phyloP scores from a whole-genome alignment of 2,797 vertebrate species.

The Limnodromus scolopaceus region DNA sequence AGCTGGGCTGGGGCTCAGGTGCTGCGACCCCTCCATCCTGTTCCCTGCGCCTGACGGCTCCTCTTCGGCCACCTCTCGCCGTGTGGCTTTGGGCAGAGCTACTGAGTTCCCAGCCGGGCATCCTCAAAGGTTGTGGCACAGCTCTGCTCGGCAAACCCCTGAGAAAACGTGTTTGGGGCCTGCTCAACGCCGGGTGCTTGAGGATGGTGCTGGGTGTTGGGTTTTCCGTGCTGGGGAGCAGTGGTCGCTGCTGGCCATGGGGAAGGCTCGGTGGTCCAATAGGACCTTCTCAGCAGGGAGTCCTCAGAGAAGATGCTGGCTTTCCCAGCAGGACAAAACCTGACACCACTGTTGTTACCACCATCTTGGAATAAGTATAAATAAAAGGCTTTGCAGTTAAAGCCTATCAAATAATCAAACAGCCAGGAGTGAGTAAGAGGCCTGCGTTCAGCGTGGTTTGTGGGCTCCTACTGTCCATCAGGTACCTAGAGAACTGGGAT shows the following conservation, averaged over 20 bases:
- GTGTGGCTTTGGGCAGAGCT: neutral
- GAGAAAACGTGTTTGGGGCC: neutral
- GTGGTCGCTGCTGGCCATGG: fast-evolving
- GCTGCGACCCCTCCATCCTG: conserved; percentile 38
- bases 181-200: fast-evolving
- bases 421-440: fast-evolving
- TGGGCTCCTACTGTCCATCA: neutral
- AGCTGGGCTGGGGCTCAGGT: neutral
- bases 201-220: neutral
- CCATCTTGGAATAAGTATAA: neutral
- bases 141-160: fast-evolving
- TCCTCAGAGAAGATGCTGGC: neutral
- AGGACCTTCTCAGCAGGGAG: neutral
- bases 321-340: neutral
- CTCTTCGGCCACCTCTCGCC: neutral
- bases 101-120: neutral
- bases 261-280: neutral
- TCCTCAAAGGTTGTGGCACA: neutral
- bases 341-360: neutral
- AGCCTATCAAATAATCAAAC: neutral
- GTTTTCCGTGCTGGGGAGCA: neutral
- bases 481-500: neutral
- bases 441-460: fast-evolving
- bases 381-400: neutral
- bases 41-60: neutral